Conservation (phyloP, 2,888 invertebrate species). For the Limnephilus lunatus region DNA sequence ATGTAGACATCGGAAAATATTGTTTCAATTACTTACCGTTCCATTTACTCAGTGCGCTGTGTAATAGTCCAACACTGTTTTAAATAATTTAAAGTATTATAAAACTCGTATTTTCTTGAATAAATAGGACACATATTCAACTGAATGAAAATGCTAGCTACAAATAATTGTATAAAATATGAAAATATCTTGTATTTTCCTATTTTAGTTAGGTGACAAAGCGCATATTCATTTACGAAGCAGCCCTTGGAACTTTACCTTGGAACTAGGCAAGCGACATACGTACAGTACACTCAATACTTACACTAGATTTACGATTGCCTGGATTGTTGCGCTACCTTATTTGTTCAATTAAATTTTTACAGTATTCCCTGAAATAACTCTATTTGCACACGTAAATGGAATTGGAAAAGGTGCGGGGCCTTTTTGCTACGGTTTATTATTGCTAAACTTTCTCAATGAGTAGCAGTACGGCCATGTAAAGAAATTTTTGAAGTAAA, state of each 20-base stretch:
- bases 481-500: too few relatives aligned
- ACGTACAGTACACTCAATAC: background rate
- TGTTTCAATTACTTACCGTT: too few relatives aligned
- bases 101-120: too few relatives aligned
- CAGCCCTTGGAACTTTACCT: background rate
- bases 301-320: background rate
- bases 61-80: too few relatives aligned
- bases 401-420: background rate
- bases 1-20: too few relatives aligned
- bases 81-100: too few relatives aligned
- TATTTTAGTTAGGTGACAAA: background rate
- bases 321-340: background rate
- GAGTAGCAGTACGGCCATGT: background rate
- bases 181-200: background rate
- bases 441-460: background rate
- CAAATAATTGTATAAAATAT: background rate
- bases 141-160: background rate
- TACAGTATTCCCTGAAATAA: background rate
- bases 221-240: background rate
- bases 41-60: too few relatives aligned
- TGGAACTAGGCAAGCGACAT: background rate
- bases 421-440: background rate
- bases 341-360: conserved; percentile 35
- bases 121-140: too few relatives aligned
- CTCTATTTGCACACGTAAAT: background rate